Evolutionary conservation across 2,113 vertebrate genomes (phyloP).

Genomic region (Chrysochloris asiatica): DNA sequence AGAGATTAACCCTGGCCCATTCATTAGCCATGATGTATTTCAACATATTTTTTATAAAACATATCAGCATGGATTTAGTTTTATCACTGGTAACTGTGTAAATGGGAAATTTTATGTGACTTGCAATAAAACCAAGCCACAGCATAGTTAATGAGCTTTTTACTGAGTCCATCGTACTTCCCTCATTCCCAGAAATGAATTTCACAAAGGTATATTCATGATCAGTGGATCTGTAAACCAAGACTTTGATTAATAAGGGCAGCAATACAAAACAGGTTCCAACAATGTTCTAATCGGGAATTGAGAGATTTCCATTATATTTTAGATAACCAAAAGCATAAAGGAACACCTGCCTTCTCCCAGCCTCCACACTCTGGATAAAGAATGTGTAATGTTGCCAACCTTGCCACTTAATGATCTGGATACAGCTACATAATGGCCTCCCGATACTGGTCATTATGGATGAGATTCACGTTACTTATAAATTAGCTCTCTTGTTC

Average conservation of each 20-base stretch:
- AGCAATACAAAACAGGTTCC: background rate
- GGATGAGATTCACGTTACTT: constrained; percentile 68
- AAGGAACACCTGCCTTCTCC: constrained; percentile 35
- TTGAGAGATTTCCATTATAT: background rate
- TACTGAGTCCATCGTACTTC: background rate
- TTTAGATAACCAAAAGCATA: constrained; percentile 10
- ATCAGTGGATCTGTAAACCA: background rate
- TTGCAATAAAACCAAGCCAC: constrained; percentile 48
- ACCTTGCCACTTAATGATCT: constrained; percentile 72
- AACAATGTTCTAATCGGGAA: constrained; percentile 21
- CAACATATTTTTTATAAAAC: background rate
- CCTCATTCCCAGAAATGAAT: constrained; percentile 3
- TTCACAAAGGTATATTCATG: background rate
- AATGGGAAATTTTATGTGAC: constrained; percentile 42
- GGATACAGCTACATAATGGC: constrained; percentile 64
- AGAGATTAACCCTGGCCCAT: background rate
- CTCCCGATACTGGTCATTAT: constrained; percentile 67
- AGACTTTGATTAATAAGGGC: constrained; percentile 21
- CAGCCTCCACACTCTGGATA: background rate
- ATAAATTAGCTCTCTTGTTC: constrained; percentile 75
- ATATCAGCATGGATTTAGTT: constrained; percentile 31
- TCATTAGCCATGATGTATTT: background rate
- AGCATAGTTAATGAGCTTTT: background rate
- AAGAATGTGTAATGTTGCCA: constrained; percentile 69
- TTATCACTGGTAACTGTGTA: constrained; percentile 27